These are phyloP conservation scores for Rhinolophus sinicus DNA, from an alignment of 2,113 vertebrate species.

Conservation along the genomic window DNA sequence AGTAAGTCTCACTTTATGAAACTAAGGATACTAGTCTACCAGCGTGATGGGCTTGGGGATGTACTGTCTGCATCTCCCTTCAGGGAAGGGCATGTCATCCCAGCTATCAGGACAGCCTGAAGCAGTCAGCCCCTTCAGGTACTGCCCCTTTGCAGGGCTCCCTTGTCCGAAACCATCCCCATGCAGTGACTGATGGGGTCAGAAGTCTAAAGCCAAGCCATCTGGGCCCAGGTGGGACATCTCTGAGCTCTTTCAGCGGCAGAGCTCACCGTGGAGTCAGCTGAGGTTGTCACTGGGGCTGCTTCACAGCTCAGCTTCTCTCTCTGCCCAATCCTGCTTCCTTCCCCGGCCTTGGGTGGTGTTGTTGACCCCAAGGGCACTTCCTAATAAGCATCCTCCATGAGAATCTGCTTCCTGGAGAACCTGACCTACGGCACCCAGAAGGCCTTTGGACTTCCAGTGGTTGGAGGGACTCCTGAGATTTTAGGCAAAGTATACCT, in stretches of 20 bases:
- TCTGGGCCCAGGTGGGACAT: too few species aligned
- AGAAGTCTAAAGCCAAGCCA: neutral
- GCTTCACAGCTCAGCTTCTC: neutral
- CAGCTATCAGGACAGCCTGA: too few species aligned
- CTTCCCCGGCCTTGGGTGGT: rapidly evolving
- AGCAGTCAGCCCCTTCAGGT: neutral
- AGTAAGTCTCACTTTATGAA: neutral
- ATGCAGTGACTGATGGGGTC: too few species aligned
- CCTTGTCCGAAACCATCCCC: too few species aligned
- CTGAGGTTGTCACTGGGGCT: neutral
- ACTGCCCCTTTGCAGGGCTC: neutral
- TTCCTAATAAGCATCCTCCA: too few species aligned
- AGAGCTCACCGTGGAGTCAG: too few species aligned
- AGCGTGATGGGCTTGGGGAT: too few species aligned
- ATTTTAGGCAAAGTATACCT: neutral
- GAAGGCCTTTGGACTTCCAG: neutral
- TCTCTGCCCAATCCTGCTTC: neutral
- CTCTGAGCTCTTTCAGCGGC: neutral
- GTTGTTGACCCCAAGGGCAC: neutral
- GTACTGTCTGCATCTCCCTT: too few species aligned
- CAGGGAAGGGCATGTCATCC: neutral
- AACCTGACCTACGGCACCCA: rapidly evolving
- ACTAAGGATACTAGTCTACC: neutral
- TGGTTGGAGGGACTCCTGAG: neutral
- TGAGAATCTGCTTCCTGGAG: neutral